phyloP scores from a whole-genome alignment of 2,888 invertebrate genomes.

The Zaprionus obscuricornis region DNA sequence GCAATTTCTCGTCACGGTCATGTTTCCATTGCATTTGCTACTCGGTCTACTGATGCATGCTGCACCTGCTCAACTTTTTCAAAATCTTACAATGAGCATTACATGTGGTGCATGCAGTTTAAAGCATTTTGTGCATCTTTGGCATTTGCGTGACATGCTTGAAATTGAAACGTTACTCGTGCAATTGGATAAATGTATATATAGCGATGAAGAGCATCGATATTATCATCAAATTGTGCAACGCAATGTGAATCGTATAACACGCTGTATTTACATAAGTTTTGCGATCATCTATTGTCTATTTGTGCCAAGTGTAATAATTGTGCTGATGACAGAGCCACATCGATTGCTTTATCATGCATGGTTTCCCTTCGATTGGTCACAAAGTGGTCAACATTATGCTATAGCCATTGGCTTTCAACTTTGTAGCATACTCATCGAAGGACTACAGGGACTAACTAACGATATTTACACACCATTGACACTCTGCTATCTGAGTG shows the following conservation, averaged over 20 bases:
- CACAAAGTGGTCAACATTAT: not conserved
- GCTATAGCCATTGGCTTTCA: slow-evolving; percentile 40
- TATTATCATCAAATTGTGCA: slow-evolving; percentile 43
- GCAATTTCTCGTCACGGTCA: slow-evolving; percentile 47
- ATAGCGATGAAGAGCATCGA: slow-evolving; percentile 24
- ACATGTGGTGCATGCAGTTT: slow-evolving; percentile 48
- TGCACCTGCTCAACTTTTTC: slow-evolving; percentile 34
- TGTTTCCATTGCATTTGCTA: slow-evolving; percentile 61
- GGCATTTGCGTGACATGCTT: slow-evolving; percentile 33
- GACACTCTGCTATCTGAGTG: slow-evolving; percentile 51
- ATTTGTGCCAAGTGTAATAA: slow-evolving; percentile 2
- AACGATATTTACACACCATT: slow-evolving; percentile 51
- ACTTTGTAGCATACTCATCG: not conserved
- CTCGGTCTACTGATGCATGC: slow-evolving; percentile 40
- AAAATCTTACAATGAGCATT: slow-evolving; percentile 49
- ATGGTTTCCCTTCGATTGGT: slow-evolving; percentile 59
- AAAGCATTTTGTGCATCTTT: slow-evolving; percentile 40
- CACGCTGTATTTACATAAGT: slow-evolving; percentile 40
- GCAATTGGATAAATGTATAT: slow-evolving; percentile 40
- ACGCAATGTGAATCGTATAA: slow-evolving; percentile 20
- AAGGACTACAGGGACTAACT: slow-evolving; percentile 34
- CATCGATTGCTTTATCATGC: slow-evolving; percentile 46
- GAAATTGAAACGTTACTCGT: slow-evolving; percentile 40
- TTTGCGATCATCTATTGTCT: slow-evolving; percentile 31
- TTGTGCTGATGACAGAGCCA: slow-evolving; percentile 8